phyloP scores from a whole-genome alignment of 23 tunicate genomes.

The Aplidium turbinatum region DNA sequence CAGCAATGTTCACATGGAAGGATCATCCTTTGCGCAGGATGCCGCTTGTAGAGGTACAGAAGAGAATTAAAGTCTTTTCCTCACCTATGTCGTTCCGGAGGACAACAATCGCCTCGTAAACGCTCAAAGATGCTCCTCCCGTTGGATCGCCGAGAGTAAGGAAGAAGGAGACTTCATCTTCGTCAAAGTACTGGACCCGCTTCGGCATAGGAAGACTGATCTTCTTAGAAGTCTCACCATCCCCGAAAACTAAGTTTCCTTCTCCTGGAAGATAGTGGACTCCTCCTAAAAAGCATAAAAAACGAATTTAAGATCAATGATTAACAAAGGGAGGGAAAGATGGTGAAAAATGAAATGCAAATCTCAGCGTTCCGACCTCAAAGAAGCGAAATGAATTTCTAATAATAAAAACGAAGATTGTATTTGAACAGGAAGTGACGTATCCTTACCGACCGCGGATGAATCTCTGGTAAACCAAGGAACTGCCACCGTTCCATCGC shows the following conservation, averaged over 20 bases:
- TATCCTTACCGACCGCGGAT: constrained; percentile 74
- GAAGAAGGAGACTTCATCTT: constrained; percentile 74
- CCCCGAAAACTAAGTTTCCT: constrained; percentile 88
- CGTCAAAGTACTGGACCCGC: constrained; percentile 69
- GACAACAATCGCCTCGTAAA: constrained; percentile 57
- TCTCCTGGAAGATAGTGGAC: constrained; percentile 83
- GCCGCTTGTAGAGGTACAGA: too few species aligned
- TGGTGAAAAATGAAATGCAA: too few species aligned
- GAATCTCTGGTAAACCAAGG: constrained; percentile 90
- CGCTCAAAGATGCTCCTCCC: constrained; percentile 76
- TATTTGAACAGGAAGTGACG: background rate
- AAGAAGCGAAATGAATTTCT: too few species aligned
- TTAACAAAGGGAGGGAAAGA: too few species aligned
- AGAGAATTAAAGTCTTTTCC: background rate
- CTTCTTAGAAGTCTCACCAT: constrained; percentile 69
- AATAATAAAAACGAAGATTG: background rate
- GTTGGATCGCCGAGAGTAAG: constrained; percentile 77
- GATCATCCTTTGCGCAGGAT: too few species aligned
- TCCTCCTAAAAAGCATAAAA: constrained; percentile 82
- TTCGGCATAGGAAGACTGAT: constrained; percentile 82
- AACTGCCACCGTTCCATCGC: constrained; percentile 91
- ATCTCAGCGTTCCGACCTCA: background rate
- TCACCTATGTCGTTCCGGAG: constrained; percentile 82
- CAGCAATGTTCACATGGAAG: too few species aligned
- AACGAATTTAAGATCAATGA: too few species aligned